Conservation (phyloP, 2,888 invertebrate genomes). For the Chaitophorus viminalis region DNA sequence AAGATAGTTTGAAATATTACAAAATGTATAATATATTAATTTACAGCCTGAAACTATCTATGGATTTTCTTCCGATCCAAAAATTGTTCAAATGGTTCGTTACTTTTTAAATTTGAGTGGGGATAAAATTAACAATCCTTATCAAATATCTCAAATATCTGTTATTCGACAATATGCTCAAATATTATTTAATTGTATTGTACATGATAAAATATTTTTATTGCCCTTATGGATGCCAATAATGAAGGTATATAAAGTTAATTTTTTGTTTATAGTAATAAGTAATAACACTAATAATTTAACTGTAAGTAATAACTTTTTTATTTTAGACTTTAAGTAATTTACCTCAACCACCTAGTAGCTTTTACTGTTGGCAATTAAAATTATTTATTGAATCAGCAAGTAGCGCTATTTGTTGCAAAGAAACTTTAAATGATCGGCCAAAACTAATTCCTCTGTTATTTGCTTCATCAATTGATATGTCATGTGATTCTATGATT, state of each 20-base stretch:
- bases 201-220: slow-evolving; percentile 81
- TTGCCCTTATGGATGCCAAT: slow-evolving; percentile 79
- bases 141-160: slow-evolving; percentile 66
- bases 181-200: slow-evolving; percentile 82
- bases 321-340: slow-evolving; percentile 58
- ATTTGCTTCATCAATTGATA: slow-evolving; percentile 45
- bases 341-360: slow-evolving; percentile 57
- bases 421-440: slow-evolving; percentile 27
- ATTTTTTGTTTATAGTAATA: slow-evolving; percentile 26
- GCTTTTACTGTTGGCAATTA: slow-evolving; percentile 63
- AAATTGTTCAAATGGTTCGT: slow-evolving; percentile 70
- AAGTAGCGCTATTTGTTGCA: not conserved
- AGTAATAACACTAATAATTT: too few species aligned
- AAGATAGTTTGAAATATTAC: not conserved
- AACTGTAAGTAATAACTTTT: slow-evolving; percentile 10
- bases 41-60: slow-evolving; percentile 73
- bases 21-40: not conserved
- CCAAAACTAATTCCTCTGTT: slow-evolving; percentile 52
- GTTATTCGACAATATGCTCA: slow-evolving; percentile 74
- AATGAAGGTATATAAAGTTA: slow-evolving; percentile 71
- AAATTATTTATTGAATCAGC: slow-evolving; percentile 61
- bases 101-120: slow-evolving; percentile 60
- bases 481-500: slow-evolving; percentile 36
- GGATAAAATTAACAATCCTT: slow-evolving; percentile 37
- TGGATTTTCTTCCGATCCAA: slow-evolving; percentile 79